phyloP scores from a whole-genome alignment of 2,113 vertebrate species.

The Hippopotamus amphibius region DNA sequence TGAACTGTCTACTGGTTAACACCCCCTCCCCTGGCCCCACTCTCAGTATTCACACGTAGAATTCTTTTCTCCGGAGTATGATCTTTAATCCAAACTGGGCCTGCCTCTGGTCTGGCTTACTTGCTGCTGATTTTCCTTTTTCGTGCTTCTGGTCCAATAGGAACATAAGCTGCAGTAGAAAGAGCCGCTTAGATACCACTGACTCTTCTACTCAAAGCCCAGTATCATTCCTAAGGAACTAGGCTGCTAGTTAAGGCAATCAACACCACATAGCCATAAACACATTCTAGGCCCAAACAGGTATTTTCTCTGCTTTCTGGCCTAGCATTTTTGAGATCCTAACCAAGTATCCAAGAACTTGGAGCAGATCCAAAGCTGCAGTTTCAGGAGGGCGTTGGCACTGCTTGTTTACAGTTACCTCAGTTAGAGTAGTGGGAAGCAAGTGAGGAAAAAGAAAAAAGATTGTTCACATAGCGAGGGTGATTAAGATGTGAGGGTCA shows the following conservation, averaged over 20 bases:
- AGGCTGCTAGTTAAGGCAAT: not conserved
- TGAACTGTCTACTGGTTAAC: not conserved
- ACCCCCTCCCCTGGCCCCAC: not conserved
- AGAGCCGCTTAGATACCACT: not conserved
- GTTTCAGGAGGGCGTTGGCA: not conserved
- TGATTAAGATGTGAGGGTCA: not conserved
- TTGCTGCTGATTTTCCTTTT: not conserved
- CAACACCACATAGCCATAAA: not conserved
- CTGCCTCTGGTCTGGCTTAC: not conserved
- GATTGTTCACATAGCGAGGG: not conserved
- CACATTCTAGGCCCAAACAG: not conserved
- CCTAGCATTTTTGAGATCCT: not conserved
- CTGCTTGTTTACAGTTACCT: not conserved
- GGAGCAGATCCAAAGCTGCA: not conserved
- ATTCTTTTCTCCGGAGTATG: not conserved
- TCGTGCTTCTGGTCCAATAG: not conserved
- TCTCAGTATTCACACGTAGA: not conserved
- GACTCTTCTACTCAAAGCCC: not conserved
- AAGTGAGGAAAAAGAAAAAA: not conserved
- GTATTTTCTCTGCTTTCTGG: not conserved
- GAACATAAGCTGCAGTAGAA: not conserved
- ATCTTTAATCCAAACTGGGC: conserved; percentile 8
- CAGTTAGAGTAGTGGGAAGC: not conserved
- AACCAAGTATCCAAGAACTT: not conserved
- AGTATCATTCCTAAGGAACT: not conserved